These are phyloP conservation scores for Synanthedon vespiformis DNA, from an alignment of 2,888 invertebrate genomes.

Conservation along the genomic window DNA sequence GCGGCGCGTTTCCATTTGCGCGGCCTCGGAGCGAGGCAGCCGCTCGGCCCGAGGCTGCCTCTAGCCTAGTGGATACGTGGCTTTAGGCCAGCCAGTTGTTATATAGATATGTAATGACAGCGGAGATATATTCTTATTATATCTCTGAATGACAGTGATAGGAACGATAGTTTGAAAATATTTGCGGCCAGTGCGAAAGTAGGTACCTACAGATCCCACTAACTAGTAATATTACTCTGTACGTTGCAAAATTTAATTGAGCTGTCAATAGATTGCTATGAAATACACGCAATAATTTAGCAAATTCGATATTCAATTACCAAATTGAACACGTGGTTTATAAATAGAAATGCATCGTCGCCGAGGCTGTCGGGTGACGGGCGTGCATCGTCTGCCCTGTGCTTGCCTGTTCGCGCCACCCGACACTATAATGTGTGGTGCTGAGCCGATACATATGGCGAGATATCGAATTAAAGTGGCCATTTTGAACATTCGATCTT, in stretches of 20 bases:
- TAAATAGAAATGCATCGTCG: slow-evolving; percentile 43
- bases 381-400: slow-evolving; percentile 14
- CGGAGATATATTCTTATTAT: too few species aligned
- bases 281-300: slow-evolving; percentile 1
- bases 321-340: slow-evolving; percentile 15
- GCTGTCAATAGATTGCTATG: background rate
- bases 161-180: too few species aligned
- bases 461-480: slow-evolving; percentile 38
- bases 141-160: too few species aligned
- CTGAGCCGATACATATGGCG: slow-evolving; percentile 64
- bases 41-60: too few species aligned
- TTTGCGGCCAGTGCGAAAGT: too few species aligned
- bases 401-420: slow-evolving; percentile 39
- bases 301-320: slow-evolving; percentile 8
- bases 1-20: too few species aligned
- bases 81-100: too few species aligned
- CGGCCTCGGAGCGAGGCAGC: too few species aligned
- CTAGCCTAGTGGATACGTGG: too few species aligned
- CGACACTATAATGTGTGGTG: slow-evolving; percentile 57
- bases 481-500: slow-evolving; percentile 11
- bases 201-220: too few species aligned
- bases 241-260: background rate
- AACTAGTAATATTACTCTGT: too few species aligned
- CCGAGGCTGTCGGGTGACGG: slow-evolving; percentile 2
- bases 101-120: too few species aligned